Conservation (phyloP, 2,888 invertebrate genomes). For the Aspidiotus rigidus region DNA sequence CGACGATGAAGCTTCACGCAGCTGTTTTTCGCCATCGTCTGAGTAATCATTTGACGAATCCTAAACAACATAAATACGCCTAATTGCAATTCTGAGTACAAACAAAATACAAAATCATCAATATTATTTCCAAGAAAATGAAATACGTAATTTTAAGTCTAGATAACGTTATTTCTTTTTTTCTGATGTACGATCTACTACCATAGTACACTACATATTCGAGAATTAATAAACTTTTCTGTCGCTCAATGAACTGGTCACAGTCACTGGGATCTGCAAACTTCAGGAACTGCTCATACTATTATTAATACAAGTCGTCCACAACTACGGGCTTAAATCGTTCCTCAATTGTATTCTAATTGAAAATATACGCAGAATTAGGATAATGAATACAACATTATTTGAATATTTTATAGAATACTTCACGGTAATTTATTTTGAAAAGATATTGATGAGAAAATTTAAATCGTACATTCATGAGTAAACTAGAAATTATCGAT, state of each 20-base stretch:
- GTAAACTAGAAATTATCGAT: too few species aligned
- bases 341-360: constrained; percentile 4
- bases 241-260: background rate
- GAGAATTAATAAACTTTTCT: background rate
- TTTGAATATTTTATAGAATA: background rate
- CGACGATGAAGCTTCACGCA: background rate
- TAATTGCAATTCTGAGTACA: too few species aligned
- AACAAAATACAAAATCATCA: too few species aligned
- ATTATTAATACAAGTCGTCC: background rate
- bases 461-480: background rate
- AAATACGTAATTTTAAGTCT: too few species aligned
- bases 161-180: too few species aligned
- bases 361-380: constrained; percentile 12
- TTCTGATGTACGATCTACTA: too few species aligned
- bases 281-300: background rate
- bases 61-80: constrained; percentile 22
- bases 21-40: background rate
- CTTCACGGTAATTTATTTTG: too few species aligned
- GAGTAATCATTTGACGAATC: constrained; percentile 18
- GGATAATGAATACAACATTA: background rate
- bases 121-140: too few species aligned
- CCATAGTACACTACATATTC: too few species aligned
- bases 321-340: background rate
- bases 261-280: background rate
- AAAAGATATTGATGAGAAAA: background rate